These are phyloP conservation scores for Rhamphomyia laevipes DNA, from an alignment of 2,888 invertebrate genomes.

Conservation along the genomic window DNA sequence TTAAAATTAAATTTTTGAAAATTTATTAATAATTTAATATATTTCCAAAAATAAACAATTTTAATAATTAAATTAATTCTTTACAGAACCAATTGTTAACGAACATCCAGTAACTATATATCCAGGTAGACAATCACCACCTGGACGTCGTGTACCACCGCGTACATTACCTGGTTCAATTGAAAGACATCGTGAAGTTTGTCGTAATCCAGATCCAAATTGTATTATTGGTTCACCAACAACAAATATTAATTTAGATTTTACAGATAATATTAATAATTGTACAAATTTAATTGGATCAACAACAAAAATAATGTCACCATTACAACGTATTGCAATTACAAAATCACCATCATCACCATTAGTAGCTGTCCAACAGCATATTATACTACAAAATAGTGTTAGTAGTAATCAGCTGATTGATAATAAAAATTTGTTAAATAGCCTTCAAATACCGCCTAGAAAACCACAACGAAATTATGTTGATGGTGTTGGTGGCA, in stretches of 20 bases:
- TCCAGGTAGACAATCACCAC: conserved; percentile 40
- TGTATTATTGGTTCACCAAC: background rate
- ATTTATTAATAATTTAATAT: background rate
- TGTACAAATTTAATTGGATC: background rate
- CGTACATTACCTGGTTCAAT: conserved; percentile 57
- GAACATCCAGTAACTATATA: conserved; percentile 57
- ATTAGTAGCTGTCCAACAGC: conserved; percentile 31
- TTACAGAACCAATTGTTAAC: conserved; percentile 38
- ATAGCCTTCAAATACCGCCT: conserved; percentile 13
- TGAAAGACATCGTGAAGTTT: conserved; percentile 70
- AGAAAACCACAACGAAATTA: conserved; percentile 2
- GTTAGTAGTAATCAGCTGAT: conserved; percentile 34
- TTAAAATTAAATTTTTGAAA: no score
- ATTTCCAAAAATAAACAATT: no score
- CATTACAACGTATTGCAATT: conserved; percentile 9
- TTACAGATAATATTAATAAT: background rate
- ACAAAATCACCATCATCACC: conserved; percentile 38
- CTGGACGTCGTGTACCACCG: conserved; percentile 48
- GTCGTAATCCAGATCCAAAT: conserved; percentile 40
- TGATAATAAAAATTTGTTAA: conserved; percentile 14
- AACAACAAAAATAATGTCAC: conserved; percentile 4
- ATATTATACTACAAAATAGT: conserved; percentile 33
- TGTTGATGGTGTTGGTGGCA: background rate
- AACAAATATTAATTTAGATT: background rate
- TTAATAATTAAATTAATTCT: background rate